Conservation (phyloP, 1,140 invertebrate species). For the Drosophila hydei region DNA sequence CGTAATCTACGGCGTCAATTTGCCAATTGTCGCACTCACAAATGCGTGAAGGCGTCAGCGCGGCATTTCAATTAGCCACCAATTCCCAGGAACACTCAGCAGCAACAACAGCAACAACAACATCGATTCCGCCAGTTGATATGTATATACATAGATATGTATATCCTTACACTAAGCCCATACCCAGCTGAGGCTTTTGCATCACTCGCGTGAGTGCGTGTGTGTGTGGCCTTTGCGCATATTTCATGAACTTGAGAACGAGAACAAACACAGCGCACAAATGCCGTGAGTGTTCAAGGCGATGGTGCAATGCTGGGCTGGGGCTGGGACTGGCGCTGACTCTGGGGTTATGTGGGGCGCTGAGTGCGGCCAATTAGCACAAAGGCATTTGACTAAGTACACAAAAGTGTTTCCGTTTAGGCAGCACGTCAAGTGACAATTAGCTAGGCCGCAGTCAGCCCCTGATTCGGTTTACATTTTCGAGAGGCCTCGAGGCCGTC, state of each 20-base stretch:
- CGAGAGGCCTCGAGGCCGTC: slow-evolving; percentile 32
- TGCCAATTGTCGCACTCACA: slow-evolving; percentile 69
- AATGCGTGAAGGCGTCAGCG: slow-evolving; percentile 72
- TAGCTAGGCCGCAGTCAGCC: slow-evolving; percentile 43
- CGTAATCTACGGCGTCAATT: slow-evolving; percentile 70
- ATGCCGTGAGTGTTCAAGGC: slow-evolving; percentile 31
- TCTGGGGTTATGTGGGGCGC: slow-evolving; percentile 4
- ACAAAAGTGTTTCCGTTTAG: slow-evolving; percentile 80
- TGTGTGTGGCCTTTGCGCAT: slow-evolving; percentile 60
- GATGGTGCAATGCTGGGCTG: not conserved
- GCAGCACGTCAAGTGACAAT: slow-evolving; percentile 76
- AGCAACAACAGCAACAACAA: slow-evolving; percentile 1
- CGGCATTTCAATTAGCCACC: slow-evolving; percentile 69
- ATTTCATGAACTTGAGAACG: slow-evolving; percentile 61
- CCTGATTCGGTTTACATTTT: slow-evolving; percentile 48
- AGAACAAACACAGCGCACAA: slow-evolving; percentile 42
- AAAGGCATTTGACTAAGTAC: slow-evolving; percentile 67
- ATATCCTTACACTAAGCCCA: not conserved
- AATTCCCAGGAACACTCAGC: slow-evolving; percentile 15
- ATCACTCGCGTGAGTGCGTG: slow-evolving; percentile 10
- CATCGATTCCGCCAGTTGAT: slow-evolving; percentile 3
- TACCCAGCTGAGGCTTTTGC: not conserved
- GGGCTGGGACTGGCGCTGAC: not conserved
- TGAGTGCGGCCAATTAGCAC: slow-evolving; percentile 80
- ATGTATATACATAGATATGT: slow-evolving; percentile 2